phyloP scores from a whole-genome alignment of 2,797 vertebrate species.

The Pseudomugil tenellus region DNA sequence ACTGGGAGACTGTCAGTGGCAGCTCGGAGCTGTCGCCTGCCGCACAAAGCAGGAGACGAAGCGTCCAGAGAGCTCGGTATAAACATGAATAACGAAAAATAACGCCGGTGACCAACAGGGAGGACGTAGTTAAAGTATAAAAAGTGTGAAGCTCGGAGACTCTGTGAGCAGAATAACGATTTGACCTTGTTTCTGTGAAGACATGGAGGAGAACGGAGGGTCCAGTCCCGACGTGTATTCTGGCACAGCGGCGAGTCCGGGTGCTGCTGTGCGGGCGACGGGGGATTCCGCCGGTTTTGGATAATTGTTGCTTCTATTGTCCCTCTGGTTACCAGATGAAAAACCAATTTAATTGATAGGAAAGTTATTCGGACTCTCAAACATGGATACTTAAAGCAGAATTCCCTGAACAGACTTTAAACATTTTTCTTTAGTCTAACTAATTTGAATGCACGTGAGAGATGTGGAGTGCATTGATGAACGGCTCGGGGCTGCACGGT shows the following conservation, averaged over 20 bases:
- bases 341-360: neutral
- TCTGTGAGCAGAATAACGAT: conserved; percentile 50
- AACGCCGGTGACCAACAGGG: neutral
- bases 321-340: conserved; percentile 5
- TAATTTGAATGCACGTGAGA: conserved; percentile 45
- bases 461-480: conserved; percentile 79
- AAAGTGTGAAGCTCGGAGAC: neutral
- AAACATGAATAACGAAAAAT: conserved; percentile 16
- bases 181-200: conserved; percentile 73
- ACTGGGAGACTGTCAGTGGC: conserved; percentile 64
- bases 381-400: conserved; percentile 6
- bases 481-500: conserved; percentile 60
- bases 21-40: conserved; percentile 49
- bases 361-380: neutral
- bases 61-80: neutral
- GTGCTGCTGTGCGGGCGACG: conserved; percentile 55
- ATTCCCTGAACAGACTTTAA: neutral
- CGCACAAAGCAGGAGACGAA: conserved; percentile 1
- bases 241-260: conserved; percentile 47
- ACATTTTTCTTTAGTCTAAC: neutral
- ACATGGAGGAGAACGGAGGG: conserved; percentile 66
- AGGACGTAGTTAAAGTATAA: neutral
- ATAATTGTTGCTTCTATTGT: conserved; percentile 45
- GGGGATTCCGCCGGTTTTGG: conserved; percentile 69
- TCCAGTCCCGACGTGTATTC: conserved; percentile 19